Percentiles rank a stretch among this genome's conserved stretches.
phyloP scores from a whole-genome alignment of 2,113 vertebrate species.

The Paradisaea rubra region DNA sequence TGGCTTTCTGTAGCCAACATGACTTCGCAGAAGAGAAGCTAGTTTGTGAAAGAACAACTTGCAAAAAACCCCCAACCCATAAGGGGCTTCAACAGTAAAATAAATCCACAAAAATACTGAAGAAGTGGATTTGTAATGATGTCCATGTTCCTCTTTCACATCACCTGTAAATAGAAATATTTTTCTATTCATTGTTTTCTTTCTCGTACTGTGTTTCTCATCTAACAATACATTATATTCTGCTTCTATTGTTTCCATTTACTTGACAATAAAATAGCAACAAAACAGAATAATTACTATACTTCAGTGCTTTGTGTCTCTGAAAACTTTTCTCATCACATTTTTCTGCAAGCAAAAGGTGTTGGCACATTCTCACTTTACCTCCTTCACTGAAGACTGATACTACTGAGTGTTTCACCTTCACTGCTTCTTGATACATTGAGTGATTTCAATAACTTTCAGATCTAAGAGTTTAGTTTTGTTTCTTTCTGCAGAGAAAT shows the following conservation, averaged over 20 bases:
- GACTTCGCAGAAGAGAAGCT: background rate
- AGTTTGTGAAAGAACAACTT: background rate
- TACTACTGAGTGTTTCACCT: background rate
- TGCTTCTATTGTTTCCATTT: background rate
- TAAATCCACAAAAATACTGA: background rate
- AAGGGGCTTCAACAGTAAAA: background rate
- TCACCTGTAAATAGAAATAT: background rate
- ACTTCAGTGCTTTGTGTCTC: background rate
- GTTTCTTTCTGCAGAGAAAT: background rate
- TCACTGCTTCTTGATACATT: background rate
- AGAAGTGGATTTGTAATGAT: background rate
- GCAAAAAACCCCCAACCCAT: rapidly evolving
- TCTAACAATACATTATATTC: background rate
- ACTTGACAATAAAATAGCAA: background rate
- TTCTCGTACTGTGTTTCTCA: background rate
- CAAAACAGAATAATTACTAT: background rate
- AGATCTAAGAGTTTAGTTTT: background rate
- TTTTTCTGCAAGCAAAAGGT: background rate
- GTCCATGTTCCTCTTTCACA: background rate
- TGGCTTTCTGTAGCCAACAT: background rate
- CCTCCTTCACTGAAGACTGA: background rate
- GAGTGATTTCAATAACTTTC: background rate
- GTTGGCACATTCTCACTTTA: background rate
- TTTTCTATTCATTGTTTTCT: background rate
- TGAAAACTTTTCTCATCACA: background rate